Evolutionary conservation across 2,888 invertebrate genomes (phyloP).

Genomic region (Sminthurides aquaticus): DNA sequence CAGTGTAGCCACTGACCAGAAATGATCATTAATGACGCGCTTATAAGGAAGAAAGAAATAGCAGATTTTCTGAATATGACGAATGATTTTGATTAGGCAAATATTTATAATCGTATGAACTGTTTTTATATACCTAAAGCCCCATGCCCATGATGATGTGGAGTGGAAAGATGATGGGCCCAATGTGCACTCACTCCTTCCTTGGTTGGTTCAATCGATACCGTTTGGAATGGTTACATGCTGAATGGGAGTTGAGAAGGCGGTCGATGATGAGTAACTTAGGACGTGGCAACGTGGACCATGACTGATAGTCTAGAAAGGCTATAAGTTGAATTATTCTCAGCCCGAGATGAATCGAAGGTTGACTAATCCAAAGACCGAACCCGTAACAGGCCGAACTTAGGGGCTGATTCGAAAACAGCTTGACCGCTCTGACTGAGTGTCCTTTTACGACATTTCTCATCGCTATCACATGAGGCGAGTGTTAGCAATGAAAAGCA

Average conservation of each 20-base stretch:
- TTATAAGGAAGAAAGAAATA: neutral
- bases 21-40: no score
- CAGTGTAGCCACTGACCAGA: no score
- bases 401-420: no score
- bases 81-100: neutral
- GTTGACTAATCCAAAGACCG: neutral
- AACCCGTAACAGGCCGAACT: neutral
- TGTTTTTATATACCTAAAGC: slow-evolving; percentile 43
- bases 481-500: no score
- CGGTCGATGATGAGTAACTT: neutral
- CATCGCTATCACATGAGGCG: no score
- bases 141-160: slow-evolving; percentile 38
- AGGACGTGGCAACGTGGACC: neutral
- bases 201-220: slow-evolving; percentile 28
- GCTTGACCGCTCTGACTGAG: no score
- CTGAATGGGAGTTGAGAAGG: neutral
- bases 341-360: neutral
- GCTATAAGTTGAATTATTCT: neutral
- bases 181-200: slow-evolving; percentile 31
- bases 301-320: neutral
- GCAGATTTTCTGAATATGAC: neutral
- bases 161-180: slow-evolving; percentile 39
- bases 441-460: no score
- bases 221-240: slow-evolving; percentile 16
- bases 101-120: slow-evolving; percentile 23